Percentiles rank a stretch among this genome's conserved stretches.
phyloP scores from a whole-genome alignment of 2,888 invertebrate genomes.

The Megaustenia siamemsis region DNA sequence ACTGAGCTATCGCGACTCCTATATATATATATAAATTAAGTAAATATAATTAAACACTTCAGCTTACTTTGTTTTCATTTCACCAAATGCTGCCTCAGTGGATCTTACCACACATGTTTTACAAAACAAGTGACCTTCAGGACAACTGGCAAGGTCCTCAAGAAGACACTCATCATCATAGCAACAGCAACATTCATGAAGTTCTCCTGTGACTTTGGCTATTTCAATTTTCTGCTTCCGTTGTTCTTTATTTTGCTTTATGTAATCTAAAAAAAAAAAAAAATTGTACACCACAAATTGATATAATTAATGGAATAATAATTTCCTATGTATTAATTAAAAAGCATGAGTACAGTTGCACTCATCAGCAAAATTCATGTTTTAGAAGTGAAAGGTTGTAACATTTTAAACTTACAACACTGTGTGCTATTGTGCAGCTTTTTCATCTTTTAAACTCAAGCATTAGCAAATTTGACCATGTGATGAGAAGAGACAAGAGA shows the following conservation, averaged over 20 bases:
- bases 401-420: too few species aligned
- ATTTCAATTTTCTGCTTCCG: conserved; percentile 62
- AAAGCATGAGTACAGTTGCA: too few species aligned
- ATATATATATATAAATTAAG: too few species aligned
- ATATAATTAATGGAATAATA: too few species aligned
- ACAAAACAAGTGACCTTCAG: conserved; percentile 77
- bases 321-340: too few species aligned
- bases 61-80: conserved; percentile 57
- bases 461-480: too few species aligned
- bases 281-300: background rate
- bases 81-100: conserved; percentile 71
- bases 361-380: too few species aligned
- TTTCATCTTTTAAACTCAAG: too few species aligned
- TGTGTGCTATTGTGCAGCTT: too few species aligned
- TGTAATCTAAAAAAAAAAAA: conserved; percentile 48
- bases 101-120: conserved; percentile 73
- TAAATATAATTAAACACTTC: background rate
- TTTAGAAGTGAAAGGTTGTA: too few species aligned
- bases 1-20: too few species aligned
- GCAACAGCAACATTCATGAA: conserved; percentile 83
- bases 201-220: conserved; percentile 78
- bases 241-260: conserved; percentile 60
- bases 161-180: conserved; percentile 82
- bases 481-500: too few species aligned
- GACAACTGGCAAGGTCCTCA: conserved; percentile 75